Conservation (phyloP, 2,797 vertebrate genomes). For the Acestrorhynchus altus region DNA sequence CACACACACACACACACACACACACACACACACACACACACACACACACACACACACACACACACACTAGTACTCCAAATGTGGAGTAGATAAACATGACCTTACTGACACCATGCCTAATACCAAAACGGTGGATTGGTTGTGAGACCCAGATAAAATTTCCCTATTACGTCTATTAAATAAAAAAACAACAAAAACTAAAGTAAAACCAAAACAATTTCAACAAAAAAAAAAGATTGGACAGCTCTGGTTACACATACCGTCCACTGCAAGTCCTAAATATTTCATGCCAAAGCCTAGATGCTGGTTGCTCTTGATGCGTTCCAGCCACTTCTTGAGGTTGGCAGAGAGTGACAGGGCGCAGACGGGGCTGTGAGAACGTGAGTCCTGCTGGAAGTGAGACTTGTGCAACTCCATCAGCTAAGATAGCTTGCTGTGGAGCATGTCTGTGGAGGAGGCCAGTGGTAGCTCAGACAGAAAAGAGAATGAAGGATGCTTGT, state of each 20-base stretch:
- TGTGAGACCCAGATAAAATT: slow-evolving; percentile 16
- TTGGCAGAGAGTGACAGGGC: slow-evolving; percentile 87
- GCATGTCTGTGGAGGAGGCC: slow-evolving; percentile 97
- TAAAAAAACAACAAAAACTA: slow-evolving; percentile 31
- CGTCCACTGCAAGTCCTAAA: slow-evolving; percentile 76
- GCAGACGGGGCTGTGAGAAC: slow-evolving; percentile 79
- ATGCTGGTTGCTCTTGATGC: slow-evolving; percentile 98
- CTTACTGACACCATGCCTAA: too few species aligned
- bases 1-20: too few species aligned
- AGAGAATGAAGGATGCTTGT: slow-evolving; percentile 83
- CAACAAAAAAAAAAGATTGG: slow-evolving; percentile 43
- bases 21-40: too few species aligned
- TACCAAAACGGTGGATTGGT: slow-evolving; percentile 9
- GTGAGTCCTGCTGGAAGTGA: slow-evolving; percentile 88
- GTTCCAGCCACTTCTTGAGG: slow-evolving; percentile 98
- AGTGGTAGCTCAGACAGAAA: slow-evolving; percentile 91
- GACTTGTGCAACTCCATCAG: slow-evolving; percentile 92
- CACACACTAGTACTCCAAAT: too few species aligned
- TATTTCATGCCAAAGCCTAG: slow-evolving; percentile 62
- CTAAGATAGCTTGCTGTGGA: slow-evolving; percentile 96
- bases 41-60: too few species aligned
- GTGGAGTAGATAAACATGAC: too few species aligned
- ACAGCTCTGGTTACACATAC: slow-evolving; percentile 75
- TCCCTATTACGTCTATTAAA: slow-evolving; percentile 40
- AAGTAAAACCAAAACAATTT: not conserved